Percentiles rank a stretch among this genome's conserved stretches.
Evolutionary conservation across 1,140 invertebrate species (phyloP).

Genomic region (Eriocheir sinensis): DNA sequence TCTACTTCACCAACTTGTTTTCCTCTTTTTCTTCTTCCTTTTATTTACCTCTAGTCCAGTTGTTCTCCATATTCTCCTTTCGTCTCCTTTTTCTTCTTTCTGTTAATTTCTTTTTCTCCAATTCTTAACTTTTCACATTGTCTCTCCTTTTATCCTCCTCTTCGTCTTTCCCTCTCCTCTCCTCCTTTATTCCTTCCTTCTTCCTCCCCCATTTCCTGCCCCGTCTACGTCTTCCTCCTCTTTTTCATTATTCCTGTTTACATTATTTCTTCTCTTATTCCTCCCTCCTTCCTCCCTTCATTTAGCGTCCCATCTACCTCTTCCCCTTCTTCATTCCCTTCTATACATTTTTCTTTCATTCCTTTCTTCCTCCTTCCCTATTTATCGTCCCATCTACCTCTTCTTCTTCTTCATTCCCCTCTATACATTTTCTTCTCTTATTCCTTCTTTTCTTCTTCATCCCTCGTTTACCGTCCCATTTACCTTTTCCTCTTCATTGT

Average conservation of each 20-base stretch:
- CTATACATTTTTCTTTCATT: not conserved
- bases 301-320: not conserved
- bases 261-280: not conserved
- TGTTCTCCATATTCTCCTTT: not conserved
- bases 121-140: not conserved
- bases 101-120: not conserved
- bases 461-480: not conserved
- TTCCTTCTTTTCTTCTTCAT: not conserved
- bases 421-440: not conserved
- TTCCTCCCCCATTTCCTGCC: not conserved
- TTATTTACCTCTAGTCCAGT: not conserved
- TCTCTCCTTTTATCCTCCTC: not conserved
- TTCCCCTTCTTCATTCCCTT: not conserved
- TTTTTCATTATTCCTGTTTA: not conserved
- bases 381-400: not conserved
- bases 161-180: not conserved
- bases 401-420: not conserved
- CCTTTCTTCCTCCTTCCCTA: not conserved
- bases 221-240: not conserved
- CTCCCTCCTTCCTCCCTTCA: not conserved
- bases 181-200: no score
- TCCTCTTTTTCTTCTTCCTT: not conserved
- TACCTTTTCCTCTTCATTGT: not conserved
- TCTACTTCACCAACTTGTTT: not conserved
- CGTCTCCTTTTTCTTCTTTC: not conserved